Conservation (phyloP, 2,888 invertebrate species). For the Leptinotarsa peninsularis region DNA sequence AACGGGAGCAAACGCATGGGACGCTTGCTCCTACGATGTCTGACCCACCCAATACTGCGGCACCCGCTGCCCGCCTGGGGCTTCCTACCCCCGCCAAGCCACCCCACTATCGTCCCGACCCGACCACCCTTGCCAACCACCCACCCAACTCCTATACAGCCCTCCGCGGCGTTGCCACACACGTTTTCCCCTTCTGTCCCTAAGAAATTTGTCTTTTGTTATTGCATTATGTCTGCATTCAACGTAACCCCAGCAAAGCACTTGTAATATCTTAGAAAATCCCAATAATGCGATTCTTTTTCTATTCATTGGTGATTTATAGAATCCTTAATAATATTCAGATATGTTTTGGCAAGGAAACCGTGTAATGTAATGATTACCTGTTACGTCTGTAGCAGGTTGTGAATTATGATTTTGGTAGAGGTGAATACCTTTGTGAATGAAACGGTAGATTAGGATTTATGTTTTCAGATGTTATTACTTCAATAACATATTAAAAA, state of each 20-base stretch:
- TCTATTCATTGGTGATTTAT: constrained; percentile 14
- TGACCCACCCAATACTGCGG: constrained; percentile 68
- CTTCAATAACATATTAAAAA: too few relatives aligned
- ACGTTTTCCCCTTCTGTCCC: constrained; percentile 39
- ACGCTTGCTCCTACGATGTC: constrained; percentile 63
- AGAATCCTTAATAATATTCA: background rate
- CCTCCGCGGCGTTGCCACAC: constrained; percentile 47
- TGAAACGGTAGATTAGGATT: too few relatives aligned
- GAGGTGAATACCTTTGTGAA: too few relatives aligned
- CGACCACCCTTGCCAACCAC: constrained; percentile 45
- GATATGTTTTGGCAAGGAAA: background rate
- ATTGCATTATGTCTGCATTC: constrained; percentile 26
- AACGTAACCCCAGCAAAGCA: background rate
- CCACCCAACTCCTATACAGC: constrained; percentile 44
- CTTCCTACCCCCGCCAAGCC: constrained; percentile 63
- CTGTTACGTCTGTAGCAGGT: constrained; percentile 4
- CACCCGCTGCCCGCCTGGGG: constrained; percentile 66
- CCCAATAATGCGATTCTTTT: background rate
- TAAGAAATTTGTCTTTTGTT: constrained; percentile 38
- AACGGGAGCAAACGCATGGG: constrained; percentile 52
- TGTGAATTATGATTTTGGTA: background rate
- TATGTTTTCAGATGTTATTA: too few relatives aligned
- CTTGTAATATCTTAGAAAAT: constrained; percentile 6
- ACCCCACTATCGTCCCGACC: constrained; percentile 63
- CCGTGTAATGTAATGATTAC: background rate